phyloP scores from a whole-genome alignment of 2,888 invertebrate species.

The Lypha dubia region DNA sequence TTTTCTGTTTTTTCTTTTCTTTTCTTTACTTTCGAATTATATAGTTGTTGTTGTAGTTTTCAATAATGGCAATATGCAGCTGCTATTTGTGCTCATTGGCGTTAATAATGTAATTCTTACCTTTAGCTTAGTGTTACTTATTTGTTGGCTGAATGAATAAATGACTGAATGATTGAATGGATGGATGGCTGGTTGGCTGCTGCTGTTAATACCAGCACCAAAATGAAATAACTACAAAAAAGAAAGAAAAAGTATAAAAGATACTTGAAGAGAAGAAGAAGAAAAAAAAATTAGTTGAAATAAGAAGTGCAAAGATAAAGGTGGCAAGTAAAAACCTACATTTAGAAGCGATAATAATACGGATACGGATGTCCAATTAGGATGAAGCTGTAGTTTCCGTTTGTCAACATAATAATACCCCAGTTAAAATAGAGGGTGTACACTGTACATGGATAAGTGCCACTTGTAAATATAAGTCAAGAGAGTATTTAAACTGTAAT shows the following conservation, averaged over 20 bases:
- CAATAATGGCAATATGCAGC: slow-evolving; percentile 51
- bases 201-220: slow-evolving; percentile 34
- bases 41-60: slow-evolving; percentile 48
- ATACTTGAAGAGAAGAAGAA: slow-evolving; percentile 74
- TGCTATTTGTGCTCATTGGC: slow-evolving; percentile 76
- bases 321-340: slow-evolving; percentile 58
- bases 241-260: slow-evolving; percentile 70
- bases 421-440: slow-evolving; percentile 7
- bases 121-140: slow-evolving; percentile 47
- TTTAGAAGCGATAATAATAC: slow-evolving; percentile 77
- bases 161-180: slow-evolving; percentile 16
- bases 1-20: slow-evolving; percentile 19
- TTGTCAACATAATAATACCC: slow-evolving; percentile 53
- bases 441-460: slow-evolving; percentile 23
- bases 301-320: slow-evolving; percentile 55
- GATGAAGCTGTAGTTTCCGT: slow-evolving; percentile 78
- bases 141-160: slow-evolving; percentile 29
- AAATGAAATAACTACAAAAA: slow-evolving; percentile 36
- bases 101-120: slow-evolving; percentile 80
- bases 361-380: slow-evolving; percentile 82
- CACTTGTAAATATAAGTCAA: slow-evolving; percentile 50
- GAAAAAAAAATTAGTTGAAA: slow-evolving; percentile 52
- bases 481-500: slow-evolving; percentile 61
- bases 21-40: slow-evolving; percentile 7
- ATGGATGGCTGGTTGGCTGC: slow-evolving; percentile 23